Conservation (phyloP, 2,113 vertebrate species). For the Salminus brasiliensis region DNA sequence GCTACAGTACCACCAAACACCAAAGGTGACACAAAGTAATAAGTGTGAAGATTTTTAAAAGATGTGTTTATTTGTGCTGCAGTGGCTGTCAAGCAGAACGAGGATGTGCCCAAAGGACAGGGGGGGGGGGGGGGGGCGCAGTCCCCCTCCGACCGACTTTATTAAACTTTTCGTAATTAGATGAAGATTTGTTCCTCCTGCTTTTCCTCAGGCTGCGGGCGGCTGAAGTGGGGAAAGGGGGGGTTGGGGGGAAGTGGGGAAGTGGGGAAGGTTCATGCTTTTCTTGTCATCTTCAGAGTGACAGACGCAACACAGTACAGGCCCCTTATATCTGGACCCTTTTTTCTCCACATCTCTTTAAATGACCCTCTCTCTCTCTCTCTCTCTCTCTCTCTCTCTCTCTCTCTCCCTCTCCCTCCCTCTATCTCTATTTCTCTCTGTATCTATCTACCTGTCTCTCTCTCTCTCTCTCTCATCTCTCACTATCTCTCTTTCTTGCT, state of each 20-base stretch:
- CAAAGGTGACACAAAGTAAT: slow-evolving; percentile 55
- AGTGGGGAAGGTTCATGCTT: slow-evolving; percentile 38
- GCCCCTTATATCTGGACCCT: slow-evolving; percentile 53
- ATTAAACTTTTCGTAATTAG: slow-evolving; percentile 66
- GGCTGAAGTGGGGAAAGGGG: background rate
- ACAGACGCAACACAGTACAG: slow-evolving; percentile 49
- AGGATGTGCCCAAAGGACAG: slow-evolving; percentile 57
- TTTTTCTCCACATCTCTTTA: no score
- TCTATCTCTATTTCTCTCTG: slow-evolving; percentile 65
- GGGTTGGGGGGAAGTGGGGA: background rate
- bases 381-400: slow-evolving; percentile 20
- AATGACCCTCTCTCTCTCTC: no score
- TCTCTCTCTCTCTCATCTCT: slow-evolving; percentile 66
- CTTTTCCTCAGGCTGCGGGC: slow-evolving; percentile 54
- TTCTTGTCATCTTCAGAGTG: slow-evolving; percentile 42
- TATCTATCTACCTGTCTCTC: slow-evolving; percentile 39
- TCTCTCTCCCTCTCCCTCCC: slow-evolving; percentile 39
- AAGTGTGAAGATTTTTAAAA: slow-evolving; percentile 57
- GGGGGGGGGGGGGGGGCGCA: slow-evolving; percentile 49
- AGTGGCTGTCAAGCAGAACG: slow-evolving; percentile 54
- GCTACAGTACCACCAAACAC: slow-evolving; percentile 25
- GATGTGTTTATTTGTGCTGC: slow-evolving; percentile 45
- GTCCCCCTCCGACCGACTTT: slow-evolving; percentile 50
- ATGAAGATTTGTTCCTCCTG: slow-evolving; percentile 61
- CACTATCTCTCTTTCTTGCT: no score